A percentile compares a stretch with the other conserved stretches of the same genome.
These are phyloP conservation scores for Charina bottae DNA, from an alignment of 2,113 vertebrate genomes.

Conservation along the genomic window DNA sequence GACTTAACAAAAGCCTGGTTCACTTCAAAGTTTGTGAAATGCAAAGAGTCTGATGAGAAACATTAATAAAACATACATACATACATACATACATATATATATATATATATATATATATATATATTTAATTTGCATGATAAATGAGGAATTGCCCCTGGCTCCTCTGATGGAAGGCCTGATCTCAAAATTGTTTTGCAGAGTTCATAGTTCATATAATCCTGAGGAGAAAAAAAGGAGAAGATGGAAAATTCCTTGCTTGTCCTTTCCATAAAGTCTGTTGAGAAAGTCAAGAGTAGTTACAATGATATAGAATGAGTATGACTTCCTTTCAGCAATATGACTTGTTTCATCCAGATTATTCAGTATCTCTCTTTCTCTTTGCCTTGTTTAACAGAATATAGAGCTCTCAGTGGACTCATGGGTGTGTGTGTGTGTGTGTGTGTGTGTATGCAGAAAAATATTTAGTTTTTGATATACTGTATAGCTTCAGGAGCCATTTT, in stretches of 20 bases:
- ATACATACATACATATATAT: too few species aligned
- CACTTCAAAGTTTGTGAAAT: not conserved
- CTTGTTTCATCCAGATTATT: not conserved
- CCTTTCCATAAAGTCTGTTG: not conserved
- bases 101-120: too few species aligned
- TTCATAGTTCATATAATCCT: not conserved
- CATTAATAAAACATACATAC: not conserved
- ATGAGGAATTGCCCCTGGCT: not conserved
- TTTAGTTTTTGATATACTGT: not conserved
- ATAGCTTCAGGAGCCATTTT: slow-evolving; percentile 50
- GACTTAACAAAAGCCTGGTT: not conserved
- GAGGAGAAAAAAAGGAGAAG: not conserved
- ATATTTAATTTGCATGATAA: not conserved
- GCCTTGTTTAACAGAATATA: not conserved
- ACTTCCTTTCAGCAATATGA: not conserved
- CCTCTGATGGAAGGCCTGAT: not conserved
- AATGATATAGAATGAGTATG: not conserved
- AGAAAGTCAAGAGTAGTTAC: not conserved
- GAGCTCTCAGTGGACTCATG: not conserved
- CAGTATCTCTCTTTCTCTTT: not conserved
- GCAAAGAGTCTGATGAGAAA: not conserved
- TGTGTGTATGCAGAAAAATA: not conserved
- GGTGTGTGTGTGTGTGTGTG: not conserved
- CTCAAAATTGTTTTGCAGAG: not conserved
- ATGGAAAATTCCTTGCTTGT: not conserved